Evolutionary conservation across 1,140 invertebrate genomes (phyloP).

Genomic region (Penaeus chinensis): DNA sequence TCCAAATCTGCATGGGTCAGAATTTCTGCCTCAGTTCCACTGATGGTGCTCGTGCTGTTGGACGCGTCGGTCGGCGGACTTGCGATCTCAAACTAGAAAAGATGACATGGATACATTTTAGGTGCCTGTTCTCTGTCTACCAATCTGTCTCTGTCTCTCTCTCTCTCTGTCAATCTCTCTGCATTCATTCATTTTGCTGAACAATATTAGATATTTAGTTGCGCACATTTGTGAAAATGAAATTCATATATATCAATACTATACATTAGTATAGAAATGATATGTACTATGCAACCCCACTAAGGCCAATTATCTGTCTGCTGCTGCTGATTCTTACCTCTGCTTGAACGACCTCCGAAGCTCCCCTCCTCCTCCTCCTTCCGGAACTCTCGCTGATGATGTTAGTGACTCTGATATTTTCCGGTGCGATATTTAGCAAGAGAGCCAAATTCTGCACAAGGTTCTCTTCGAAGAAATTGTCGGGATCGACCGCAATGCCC

Average conservation of each 20-base stretch:
- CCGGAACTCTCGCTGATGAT: conserved; percentile 38
- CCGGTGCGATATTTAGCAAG: conserved; percentile 31
- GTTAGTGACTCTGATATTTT: conserved; percentile 49
- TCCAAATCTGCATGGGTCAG: conserved; percentile 14
- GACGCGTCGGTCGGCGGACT: neutral
- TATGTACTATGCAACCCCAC: neutral
- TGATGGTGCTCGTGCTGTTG: neutral
- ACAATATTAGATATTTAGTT: too few relatives aligned
- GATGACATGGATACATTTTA: neutral
- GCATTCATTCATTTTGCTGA: too few relatives aligned
- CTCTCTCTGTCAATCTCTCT: too few relatives aligned
- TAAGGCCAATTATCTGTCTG: too few relatives aligned
- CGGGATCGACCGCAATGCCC: conserved; percentile 27
- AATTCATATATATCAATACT: too few relatives aligned
- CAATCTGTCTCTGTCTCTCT: too few relatives aligned
- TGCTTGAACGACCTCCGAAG: neutral
- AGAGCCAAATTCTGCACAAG: conserved; percentile 31
- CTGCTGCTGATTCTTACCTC: conserved; percentile 1
- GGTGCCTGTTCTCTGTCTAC: neutral
- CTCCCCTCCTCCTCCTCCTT: conserved; percentile 6
- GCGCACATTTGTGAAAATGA: too few relatives aligned
- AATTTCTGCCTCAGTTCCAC: neutral
- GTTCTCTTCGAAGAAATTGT: conserved; percentile 57
- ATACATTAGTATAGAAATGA: neutral
- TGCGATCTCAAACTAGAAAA: conserved; percentile 40